These are phyloP conservation scores for Zaprionus tsacasi DNA, from an alignment of 1,140 invertebrate genomes.

Conservation along the genomic window DNA sequence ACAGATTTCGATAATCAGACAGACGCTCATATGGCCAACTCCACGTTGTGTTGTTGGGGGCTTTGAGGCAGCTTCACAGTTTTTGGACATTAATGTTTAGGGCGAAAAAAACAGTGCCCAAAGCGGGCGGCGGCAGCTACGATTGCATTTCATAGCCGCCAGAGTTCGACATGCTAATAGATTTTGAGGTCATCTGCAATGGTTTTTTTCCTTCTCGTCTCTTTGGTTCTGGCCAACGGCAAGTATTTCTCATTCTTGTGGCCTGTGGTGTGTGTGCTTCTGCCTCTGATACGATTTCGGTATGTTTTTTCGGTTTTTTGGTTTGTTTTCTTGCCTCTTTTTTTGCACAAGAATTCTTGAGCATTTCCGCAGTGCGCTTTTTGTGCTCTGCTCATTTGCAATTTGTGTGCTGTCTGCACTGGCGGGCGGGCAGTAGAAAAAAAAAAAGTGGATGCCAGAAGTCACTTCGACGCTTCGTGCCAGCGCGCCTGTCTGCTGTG, in stretches of 20 bases:
- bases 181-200: slow-evolving; percentile 81
- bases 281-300: slow-evolving; percentile 71
- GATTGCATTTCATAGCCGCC: slow-evolving; percentile 77
- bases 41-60: slow-evolving; percentile 49
- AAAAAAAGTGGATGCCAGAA: slow-evolving; percentile 47
- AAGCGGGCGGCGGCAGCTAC: slow-evolving; percentile 51
- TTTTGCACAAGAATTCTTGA: slow-evolving; percentile 76
- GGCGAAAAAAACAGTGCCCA: slow-evolving; percentile 42
- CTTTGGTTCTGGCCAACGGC: slow-evolving; percentile 17
- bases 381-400: slow-evolving; percentile 72
- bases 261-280: slow-evolving; percentile 26
- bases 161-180: slow-evolving; percentile 82
- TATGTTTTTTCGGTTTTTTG: slow-evolving; percentile 45
- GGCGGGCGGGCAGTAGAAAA: slow-evolving; percentile 8
- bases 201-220: slow-evolving; percentile 47
- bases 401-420: slow-evolving; percentile 48
- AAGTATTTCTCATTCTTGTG: slow-evolving; percentile 30
- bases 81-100: slow-evolving; percentile 59
- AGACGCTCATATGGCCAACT: slow-evolving; percentile 50
- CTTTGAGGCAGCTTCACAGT: slow-evolving; percentile 68
- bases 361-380: slow-evolving; percentile 73
- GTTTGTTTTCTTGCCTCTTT: slow-evolving; percentile 14
- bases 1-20: slow-evolving; percentile 71
- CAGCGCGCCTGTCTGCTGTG: slow-evolving; percentile 72
- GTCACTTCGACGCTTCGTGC: slow-evolving; percentile 77